Percentiles rank a stretch among this genome's conserved stretches.
Evolutionary conservation across 2,888 invertebrate genomes (phyloP).

Genomic region (Zaprionus lineosus): DNA sequence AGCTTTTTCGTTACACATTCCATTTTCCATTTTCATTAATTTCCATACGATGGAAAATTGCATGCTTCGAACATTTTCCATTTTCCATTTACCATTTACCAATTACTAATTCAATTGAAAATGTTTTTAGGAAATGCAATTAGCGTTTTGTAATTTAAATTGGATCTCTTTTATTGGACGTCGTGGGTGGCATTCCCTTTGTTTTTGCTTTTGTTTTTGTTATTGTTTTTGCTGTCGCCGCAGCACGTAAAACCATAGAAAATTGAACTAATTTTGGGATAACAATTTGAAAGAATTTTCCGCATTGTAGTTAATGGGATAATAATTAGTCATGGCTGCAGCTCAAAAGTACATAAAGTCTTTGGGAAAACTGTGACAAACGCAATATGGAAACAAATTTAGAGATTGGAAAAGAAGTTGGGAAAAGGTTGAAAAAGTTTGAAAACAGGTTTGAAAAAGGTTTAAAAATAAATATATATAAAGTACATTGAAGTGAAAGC

Average conservation of each 20-base stretch:
- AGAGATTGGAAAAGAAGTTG: too few relatives aligned
- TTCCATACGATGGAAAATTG: conserved; percentile 25
- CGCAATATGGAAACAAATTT: too few relatives aligned
- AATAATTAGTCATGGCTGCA: too few relatives aligned
- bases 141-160: conserved; percentile 58
- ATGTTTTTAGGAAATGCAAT: conserved; percentile 64
- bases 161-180: conserved; percentile 44
- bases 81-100: conserved; percentile 46
- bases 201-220: too few relatives aligned
- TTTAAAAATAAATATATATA: too few relatives aligned
- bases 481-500: too few relatives aligned
- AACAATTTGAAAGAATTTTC: conserved; percentile 1
- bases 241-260: conserved; percentile 22
- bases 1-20: background rate
- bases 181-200: too few relatives aligned
- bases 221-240: background rate
- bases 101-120: conserved; percentile 70
- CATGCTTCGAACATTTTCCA: background rate
- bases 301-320: conserved; percentile 3
- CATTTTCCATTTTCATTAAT: conserved; percentile 18
- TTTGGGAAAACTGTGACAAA: too few relatives aligned
- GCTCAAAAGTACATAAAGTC: too few relatives aligned
- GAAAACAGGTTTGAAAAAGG: too few relatives aligned
- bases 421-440: too few relatives aligned
- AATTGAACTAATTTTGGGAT: conserved; percentile 43